These are phyloP conservation scores for Hydropotes inermis DNA, from an alignment of 2,113 vertebrate genomes.

Conservation along the genomic window DNA sequence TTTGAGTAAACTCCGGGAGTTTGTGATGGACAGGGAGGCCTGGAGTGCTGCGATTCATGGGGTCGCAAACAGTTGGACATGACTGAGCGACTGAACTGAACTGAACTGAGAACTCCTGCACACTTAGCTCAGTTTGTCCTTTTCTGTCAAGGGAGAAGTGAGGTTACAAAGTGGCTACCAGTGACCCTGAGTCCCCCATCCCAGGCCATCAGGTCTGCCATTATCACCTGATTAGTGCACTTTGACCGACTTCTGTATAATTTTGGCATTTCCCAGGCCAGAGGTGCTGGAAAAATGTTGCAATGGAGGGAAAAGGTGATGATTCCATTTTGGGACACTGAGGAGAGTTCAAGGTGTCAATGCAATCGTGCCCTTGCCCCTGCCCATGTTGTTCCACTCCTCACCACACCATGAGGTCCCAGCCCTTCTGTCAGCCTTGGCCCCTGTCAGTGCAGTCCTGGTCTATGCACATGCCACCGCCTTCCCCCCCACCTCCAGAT, in stretches of 20 bases:
- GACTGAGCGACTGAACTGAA: no score
- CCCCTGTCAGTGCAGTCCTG: background rate
- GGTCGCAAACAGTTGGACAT: no score
- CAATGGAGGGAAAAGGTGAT: background rate
- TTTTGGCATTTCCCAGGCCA: background rate
- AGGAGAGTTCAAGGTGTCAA: background rate
- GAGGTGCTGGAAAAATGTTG: background rate
- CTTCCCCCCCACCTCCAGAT: background rate
- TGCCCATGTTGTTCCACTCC: background rate
- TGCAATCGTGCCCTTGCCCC: background rate
- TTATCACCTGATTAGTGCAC: background rate
- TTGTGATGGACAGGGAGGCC: no score
- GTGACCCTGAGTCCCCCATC: background rate
- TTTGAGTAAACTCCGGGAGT: no score
- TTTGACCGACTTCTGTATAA: background rate
- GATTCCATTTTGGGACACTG: background rate
- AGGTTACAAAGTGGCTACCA: background rate
- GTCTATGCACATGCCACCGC: no score
- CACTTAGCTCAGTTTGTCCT: background rate
- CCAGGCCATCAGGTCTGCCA: background rate
- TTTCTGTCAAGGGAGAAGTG: background rate
- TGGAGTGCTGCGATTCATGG: no score
- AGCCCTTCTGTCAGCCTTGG: background rate
- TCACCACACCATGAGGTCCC: background rate
- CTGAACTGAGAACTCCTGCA: background rate